phyloP scores from a whole-genome alignment of 35 echinoderm and acorn worm species.

The Hemicentrotus pulcherrimus region DNA sequence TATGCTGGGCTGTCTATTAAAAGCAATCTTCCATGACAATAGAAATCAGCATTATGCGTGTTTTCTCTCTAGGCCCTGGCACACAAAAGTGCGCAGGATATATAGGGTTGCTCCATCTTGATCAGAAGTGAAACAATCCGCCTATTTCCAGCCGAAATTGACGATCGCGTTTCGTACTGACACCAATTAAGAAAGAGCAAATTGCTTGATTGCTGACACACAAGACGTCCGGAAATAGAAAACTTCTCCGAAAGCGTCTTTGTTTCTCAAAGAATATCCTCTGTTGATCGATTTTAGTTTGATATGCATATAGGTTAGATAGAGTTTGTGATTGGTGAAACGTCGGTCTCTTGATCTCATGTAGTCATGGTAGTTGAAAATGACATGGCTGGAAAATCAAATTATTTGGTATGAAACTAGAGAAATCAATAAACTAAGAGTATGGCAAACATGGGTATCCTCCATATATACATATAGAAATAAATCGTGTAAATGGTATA shows the following conservation, averaged over 20 bases:
- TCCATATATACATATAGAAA: too few relatives aligned
- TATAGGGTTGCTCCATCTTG: background rate
- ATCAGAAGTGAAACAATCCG: conserved; percentile 1
- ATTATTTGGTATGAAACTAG: too few relatives aligned
- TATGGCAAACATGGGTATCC: too few relatives aligned
- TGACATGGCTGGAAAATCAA: too few relatives aligned
- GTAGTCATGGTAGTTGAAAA: too few relatives aligned
- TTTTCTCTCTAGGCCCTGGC: background rate
- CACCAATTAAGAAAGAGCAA: background rate
- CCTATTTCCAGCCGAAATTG: conserved; percentile 11
- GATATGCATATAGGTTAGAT: background rate
- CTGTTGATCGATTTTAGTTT: background rate
- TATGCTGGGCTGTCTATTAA: too few relatives aligned
- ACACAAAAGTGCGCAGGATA: background rate
- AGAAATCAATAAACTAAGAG: too few relatives aligned
- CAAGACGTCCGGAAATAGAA: conserved; percentile 2
- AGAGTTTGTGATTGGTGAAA: background rate
- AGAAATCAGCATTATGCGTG: background rate
- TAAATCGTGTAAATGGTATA: too few relatives aligned
- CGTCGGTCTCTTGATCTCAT: background rate
- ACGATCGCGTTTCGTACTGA: background rate
- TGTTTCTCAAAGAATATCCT: conserved; percentile 3
- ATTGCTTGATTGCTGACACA: conserved; percentile 35
- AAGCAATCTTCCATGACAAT: too few relatives aligned
- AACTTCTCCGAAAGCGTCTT: background rate